Evolutionary conservation across 2,113 vertebrate genomes (phyloP).

Genomic region (Microtus montanus): DNA sequence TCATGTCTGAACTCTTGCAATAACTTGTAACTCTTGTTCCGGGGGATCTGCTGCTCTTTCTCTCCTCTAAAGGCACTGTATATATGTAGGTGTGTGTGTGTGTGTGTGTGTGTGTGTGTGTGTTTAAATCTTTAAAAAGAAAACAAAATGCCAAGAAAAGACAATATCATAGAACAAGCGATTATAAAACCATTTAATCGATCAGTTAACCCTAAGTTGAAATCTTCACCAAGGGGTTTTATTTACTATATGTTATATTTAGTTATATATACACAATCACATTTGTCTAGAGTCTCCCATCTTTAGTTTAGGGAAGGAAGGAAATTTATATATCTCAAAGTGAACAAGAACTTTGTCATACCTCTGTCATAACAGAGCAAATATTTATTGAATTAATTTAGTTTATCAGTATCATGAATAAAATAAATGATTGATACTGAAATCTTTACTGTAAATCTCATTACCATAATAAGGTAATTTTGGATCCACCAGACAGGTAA

Average conservation of each 20-base stretch:
- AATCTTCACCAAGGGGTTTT: neutral
- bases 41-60: neutral
- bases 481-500: neutral
- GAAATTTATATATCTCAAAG: neutral
- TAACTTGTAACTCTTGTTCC: neutral
- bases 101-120: no score
- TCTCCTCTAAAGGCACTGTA: neutral
- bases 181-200: neutral
- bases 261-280: neutral
- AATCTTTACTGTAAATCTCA: neutral
- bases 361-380: neutral
- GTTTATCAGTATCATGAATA: neutral
- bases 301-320: constrained; percentile 2
- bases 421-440: neutral
- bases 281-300: neutral
- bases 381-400: neutral
- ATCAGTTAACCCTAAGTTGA: neutral
- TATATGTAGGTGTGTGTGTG: neutral
- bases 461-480: neutral
- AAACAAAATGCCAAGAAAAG: neutral
- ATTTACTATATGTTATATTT: neutral
- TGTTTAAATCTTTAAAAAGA: neutral
- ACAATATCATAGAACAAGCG: neutral
- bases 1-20: no score
- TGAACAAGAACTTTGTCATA: neutral